A percentile compares a stretch with the other conserved stretches of the same genome.
These are phyloP conservation scores for Epistrophella euchroma DNA, from an alignment of 2,888 invertebrate genomes.

Conservation along the genomic window DNA sequence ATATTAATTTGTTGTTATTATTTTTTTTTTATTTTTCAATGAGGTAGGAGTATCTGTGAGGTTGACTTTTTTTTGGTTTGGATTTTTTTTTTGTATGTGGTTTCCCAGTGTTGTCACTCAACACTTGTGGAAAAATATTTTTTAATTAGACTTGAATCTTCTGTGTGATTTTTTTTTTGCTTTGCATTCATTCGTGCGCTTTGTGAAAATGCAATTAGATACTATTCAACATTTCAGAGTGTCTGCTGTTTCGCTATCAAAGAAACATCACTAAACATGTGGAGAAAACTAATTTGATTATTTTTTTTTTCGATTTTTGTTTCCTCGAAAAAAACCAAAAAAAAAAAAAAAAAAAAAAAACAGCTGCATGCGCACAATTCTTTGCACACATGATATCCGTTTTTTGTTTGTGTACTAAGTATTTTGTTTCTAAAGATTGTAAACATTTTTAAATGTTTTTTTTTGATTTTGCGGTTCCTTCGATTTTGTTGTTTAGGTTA, in stretches of 20 bases:
- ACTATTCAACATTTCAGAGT: slow-evolving; percentile 35
- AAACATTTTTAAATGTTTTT: slow-evolving; percentile 51
- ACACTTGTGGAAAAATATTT: slow-evolving; percentile 66
- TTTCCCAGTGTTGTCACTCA: slow-evolving; percentile 60
- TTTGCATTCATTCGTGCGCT: slow-evolving; percentile 7
- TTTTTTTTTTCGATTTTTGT: slow-evolving; percentile 43
- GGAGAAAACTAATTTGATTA: slow-evolving; percentile 59
- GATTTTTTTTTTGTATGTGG: slow-evolving; percentile 21
- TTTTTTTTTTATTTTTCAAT: slow-evolving; percentile 22
- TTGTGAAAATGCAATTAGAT: slow-evolving; percentile 67
- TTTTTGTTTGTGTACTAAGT: slow-evolving; percentile 50
- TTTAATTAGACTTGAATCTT: slow-evolving; percentile 64
- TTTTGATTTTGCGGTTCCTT: neutral
- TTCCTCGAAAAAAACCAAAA: slow-evolving; percentile 20
- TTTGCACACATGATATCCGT: slow-evolving; percentile 74
- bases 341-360: slow-evolving; percentile 16
- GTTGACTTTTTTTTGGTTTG: slow-evolving; percentile 5
- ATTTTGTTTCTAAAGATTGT: slow-evolving; percentile 46
- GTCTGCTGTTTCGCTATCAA: slow-evolving; percentile 45
- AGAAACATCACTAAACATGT: slow-evolving; percentile 58
- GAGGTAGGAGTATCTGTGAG: slow-evolving; percentile 56
- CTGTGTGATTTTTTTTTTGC: slow-evolving; percentile 5
- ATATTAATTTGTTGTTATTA: slow-evolving; percentile 5
- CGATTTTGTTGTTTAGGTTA: slow-evolving; percentile 10
- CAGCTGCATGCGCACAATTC: slow-evolving; percentile 69